Evolutionary conservation across 2,113 vertebrate species (phyloP).

Genomic region (Gavialis gangeticus): DNA sequence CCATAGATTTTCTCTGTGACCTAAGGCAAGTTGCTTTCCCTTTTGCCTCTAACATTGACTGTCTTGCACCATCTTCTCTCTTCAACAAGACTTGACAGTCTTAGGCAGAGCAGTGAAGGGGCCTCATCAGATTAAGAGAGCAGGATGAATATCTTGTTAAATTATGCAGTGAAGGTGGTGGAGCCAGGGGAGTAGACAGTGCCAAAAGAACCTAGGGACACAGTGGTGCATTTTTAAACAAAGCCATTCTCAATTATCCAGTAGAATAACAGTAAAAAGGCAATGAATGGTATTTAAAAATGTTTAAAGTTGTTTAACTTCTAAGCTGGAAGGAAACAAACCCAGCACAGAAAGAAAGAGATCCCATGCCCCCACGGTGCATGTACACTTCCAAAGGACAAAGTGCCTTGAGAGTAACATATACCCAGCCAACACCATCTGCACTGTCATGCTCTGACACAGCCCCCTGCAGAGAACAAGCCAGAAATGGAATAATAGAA

Average conservation of each 20-base stretch:
- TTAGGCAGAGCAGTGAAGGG: not conserved
- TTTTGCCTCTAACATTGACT: not conserved
- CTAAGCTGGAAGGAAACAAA: slow-evolving; percentile 40
- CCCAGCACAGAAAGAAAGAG: slow-evolving; percentile 22
- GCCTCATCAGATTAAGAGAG: not conserved
- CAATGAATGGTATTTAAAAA: slow-evolving; percentile 57
- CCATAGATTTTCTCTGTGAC: not conserved
- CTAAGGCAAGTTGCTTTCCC: too few species aligned
- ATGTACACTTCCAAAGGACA: not conserved
- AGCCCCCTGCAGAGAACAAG: not conserved
- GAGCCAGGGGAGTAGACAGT: not conserved
- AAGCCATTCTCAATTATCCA: not conserved
- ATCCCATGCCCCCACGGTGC: slow-evolving; percentile 26
- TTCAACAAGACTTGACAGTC: not conserved
- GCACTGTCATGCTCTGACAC: not conserved
- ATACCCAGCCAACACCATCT: not conserved
- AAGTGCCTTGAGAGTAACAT: slow-evolving; percentile 11
- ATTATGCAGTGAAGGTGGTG: not conserved
- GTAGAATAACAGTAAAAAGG: slow-evolving; percentile 39
- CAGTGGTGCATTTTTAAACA: not conserved
- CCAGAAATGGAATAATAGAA: not conserved
- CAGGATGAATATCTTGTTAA: not conserved
- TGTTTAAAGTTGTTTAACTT: not conserved
- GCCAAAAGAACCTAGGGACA: not conserved
- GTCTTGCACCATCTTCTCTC: not conserved